Conservation (phyloP, 1,140 invertebrate species). For the Drosophila nannoptera region DNA sequence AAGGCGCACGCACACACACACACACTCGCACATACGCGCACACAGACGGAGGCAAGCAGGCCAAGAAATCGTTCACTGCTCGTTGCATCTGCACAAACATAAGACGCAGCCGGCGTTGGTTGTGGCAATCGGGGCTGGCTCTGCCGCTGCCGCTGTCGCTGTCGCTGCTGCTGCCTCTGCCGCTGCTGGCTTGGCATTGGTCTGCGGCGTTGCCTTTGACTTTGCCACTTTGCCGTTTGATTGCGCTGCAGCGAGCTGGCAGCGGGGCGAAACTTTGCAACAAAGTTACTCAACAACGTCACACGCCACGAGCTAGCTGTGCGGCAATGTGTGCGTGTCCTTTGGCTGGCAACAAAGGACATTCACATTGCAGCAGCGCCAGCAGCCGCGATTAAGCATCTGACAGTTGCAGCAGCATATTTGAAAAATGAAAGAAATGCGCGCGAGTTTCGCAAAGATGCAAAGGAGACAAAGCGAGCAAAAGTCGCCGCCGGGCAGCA, state of each 20-base stretch:
- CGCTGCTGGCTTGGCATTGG: neutral
- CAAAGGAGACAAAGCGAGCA: constrained; percentile 8
- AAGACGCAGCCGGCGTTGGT: constrained; percentile 47
- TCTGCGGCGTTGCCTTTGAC: constrained; percentile 29
- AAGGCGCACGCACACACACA: constrained; percentile 22
- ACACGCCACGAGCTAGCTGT: neutral
- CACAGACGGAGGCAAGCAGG: neutral
- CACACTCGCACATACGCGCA: constrained; percentile 2
- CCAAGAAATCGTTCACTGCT: constrained; percentile 25
- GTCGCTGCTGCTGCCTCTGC: neutral
- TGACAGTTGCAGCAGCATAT: constrained; percentile 69
- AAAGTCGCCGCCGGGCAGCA: neutral
- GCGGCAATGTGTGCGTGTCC: constrained; percentile 53
- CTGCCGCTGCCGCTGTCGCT: neutral
- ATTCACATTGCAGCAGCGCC: constrained; percentile 22
- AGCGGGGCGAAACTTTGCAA: constrained; percentile 34
- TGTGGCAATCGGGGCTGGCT: neutral
- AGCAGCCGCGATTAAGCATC: constrained; percentile 51
- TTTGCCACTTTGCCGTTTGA: constrained; percentile 46
- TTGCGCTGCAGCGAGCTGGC: constrained; percentile 20
- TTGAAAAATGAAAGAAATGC: constrained; percentile 68
- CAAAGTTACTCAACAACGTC: constrained; percentile 36
- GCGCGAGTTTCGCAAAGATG: constrained; percentile 26
- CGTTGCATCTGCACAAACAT: constrained; percentile 67
- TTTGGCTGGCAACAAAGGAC: constrained; percentile 57